phyloP scores from a whole-genome alignment of 2,888 invertebrate species.

The Argynnis bischoffii region DNA sequence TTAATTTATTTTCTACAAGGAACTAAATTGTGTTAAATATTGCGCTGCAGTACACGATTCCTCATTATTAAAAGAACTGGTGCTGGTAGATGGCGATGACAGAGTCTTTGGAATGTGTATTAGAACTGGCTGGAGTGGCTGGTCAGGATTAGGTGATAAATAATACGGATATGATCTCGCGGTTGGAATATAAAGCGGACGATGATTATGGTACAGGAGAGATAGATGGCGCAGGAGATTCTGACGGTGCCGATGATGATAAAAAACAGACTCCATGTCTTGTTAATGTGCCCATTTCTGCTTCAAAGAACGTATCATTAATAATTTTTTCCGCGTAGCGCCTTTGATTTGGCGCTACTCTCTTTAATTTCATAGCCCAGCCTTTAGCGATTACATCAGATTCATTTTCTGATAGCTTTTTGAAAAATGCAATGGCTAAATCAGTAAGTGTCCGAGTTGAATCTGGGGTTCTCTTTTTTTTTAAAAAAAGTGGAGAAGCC shows the following conservation, averaged over 20 bases:
- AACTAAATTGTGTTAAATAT: not conserved
- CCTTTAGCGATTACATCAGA: slow-evolving; percentile 33
- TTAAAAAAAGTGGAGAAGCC: not conserved
- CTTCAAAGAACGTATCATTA: slow-evolving; percentile 35
- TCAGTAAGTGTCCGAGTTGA: not conserved
- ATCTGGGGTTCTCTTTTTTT: slow-evolving; percentile 3
- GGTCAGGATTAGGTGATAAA: not conserved
- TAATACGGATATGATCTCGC: too few species aligned
- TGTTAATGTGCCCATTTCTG: slow-evolving; percentile 30
- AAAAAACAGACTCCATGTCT: slow-evolving; percentile 24
- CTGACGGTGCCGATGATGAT: not conserved
- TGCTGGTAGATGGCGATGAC: too few species aligned
- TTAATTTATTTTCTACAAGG: not conserved
- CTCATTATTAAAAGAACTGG: too few species aligned
- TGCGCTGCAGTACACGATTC: slow-evolving; percentile 7
- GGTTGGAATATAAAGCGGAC: too few species aligned
- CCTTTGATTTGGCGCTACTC: slow-evolving; percentile 36
- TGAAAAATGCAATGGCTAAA: slow-evolving; percentile 18
- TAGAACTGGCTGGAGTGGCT: not conserved
- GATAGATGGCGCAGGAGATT: not conserved
- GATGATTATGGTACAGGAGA: too few species aligned
- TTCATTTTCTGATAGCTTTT: slow-evolving; percentile 22
- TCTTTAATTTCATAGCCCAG: slow-evolving; percentile 37
- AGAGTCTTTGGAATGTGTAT: not conserved
- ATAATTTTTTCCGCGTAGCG: slow-evolving; percentile 39